phyloP scores from a whole-genome alignment of 2,888 invertebrate genomes.

The Cephus sareptanus region DNA sequence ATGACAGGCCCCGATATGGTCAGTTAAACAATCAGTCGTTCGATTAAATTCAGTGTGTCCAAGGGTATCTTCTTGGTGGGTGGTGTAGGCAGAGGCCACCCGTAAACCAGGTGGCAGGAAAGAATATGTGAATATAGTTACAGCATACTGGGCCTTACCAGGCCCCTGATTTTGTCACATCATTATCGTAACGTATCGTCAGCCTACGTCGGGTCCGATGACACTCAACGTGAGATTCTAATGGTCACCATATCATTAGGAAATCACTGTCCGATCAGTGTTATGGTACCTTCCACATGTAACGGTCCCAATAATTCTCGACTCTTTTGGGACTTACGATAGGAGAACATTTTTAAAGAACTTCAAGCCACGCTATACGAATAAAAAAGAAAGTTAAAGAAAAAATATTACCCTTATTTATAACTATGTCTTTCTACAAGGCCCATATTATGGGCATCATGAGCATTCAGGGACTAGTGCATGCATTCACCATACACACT shows the following conservation, averaged over 20 bases:
- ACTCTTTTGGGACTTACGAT: no score
- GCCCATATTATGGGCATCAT: no score
- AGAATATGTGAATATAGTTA: constrained; percentile 4
- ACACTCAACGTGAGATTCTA: constrained; percentile 21
- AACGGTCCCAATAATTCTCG: no score
- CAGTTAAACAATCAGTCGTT: constrained; percentile 5
- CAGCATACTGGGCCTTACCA: background rate
- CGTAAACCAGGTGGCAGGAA: constrained; percentile 26
- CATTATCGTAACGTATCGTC: constrained; percentile 37
- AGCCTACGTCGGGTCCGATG: constrained; percentile 23
- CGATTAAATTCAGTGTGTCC: background rate
- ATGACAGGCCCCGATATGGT: background rate
- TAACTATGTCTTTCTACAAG: no score
- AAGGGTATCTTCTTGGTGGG: background rate
- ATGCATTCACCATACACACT: no score
- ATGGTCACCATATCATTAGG: background rate
- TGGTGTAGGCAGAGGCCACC: constrained; percentile 30
- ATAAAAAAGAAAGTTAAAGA: no score
- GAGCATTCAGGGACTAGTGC: no score
- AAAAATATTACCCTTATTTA: no score
- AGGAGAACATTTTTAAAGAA: no score
- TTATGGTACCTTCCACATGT: no score
- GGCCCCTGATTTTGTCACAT: constrained; percentile 38
- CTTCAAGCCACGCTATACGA: no score
- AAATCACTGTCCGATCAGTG: no score